Evolutionary conservation across 2,888 invertebrate species (phyloP).

Genomic region (Drosophila macrospina): DNA sequence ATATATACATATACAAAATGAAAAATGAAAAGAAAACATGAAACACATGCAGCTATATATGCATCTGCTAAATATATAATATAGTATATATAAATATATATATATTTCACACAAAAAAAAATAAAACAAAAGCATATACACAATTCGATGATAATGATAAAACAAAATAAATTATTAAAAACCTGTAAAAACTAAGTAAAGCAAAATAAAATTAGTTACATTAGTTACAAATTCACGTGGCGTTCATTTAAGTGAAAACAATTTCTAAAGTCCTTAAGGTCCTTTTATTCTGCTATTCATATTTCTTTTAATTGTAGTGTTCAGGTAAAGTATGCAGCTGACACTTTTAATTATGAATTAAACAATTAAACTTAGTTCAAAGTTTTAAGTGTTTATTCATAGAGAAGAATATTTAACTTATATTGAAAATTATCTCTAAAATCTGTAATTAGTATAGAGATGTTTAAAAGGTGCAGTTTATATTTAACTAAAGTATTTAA

Average conservation of each 20-base stretch:
- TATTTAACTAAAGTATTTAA: neutral
- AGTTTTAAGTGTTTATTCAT: no score
- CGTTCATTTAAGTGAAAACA: slow-evolving; percentile 50
- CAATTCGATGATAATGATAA: slow-evolving; percentile 74
- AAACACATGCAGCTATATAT: slow-evolving; percentile 69
- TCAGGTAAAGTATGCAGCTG: no score
- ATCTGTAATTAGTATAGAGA: neutral
- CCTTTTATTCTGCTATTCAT: no score
- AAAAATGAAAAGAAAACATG: slow-evolving; percentile 21
- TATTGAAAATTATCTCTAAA: no score
- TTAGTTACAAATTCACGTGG: slow-evolving; percentile 74
- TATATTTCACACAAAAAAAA: slow-evolving; percentile 57
- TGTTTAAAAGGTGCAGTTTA: neutral
- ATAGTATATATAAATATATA: slow-evolving; percentile 42
- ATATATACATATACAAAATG: slow-evolving; percentile 71
- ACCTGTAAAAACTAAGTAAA: slow-evolving; percentile 80
- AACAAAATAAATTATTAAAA: slow-evolving; percentile 71
- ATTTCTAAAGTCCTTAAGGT: neutral
- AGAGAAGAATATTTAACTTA: no score
- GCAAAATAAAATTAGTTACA: slow-evolving; percentile 81
- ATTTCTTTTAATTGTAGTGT: no score
- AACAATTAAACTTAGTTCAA: no score
- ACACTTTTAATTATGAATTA: no score
- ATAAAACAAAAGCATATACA: slow-evolving; percentile 63
- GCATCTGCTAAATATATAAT: slow-evolving; percentile 65